Evolutionary conservation across 92 coral and sea anemone species (phyloP), one percentile per base, ranked within the genome.

Genomic region (Epizoanthus rinbou): DNA sequence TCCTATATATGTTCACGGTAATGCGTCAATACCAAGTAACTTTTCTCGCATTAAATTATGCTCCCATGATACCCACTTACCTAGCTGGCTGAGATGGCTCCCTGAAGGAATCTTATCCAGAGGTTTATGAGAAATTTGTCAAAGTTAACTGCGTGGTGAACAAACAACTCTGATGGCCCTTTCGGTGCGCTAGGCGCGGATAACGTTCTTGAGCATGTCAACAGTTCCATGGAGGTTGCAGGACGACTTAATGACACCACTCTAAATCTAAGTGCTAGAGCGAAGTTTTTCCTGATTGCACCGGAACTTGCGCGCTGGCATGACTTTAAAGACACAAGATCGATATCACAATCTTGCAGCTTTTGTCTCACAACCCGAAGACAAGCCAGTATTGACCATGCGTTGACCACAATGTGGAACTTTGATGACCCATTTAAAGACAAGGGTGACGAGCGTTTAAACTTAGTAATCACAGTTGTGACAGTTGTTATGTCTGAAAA

Each of bases 241-340:
- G 88, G 88, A 43, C 89, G 89, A 8, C 66, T 85, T 47, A 85
- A 84, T 8, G 90, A 88, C n/a, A 87, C 87, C 56, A 64, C 90
- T 14, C 80, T 64, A 45, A 87, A 84, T 86, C 87, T 85, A 43
- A 86, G 23, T 59, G 87, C 85, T 57, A 82, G 79, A 37, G 37
- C 92, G 8, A 89, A 89, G 87, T 89, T 85, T 45, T 89, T 89
- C 70, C 82, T 86, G 24, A 86, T 81, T 69, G 85, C 89, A 58
- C 92, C 89, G 1, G 89, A 85, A 83, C 84, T 85, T 17, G 87
- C 89, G 8, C 72, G 90, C 93, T 79, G 91, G 87, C 4, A 63
- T 73, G n/a, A 19, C 91, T 31, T 23, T 80, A 50, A 62, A 75
- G 15, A 62, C 47, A 57, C 75, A 83, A 80, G 83, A 65, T 23